Percentiles rank a stretch among this genome's conserved stretches.
Evolutionary conservation across 1,140 invertebrate genomes (phyloP).

Genomic region (Ganaspis sp.): DNA sequence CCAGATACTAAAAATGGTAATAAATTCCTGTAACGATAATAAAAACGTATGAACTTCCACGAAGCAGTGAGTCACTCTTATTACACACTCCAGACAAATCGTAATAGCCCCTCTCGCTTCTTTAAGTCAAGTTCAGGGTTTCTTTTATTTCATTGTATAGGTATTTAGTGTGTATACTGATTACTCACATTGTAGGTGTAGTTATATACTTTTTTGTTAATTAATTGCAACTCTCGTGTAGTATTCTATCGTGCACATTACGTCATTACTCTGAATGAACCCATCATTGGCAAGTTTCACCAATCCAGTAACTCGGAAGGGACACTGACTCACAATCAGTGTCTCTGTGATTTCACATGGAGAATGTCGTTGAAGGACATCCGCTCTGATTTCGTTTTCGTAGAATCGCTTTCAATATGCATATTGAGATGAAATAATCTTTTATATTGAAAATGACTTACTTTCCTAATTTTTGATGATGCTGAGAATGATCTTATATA

Average conservation of each 20-base stretch:
- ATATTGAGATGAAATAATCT: not conserved
- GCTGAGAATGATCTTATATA: too few species aligned
- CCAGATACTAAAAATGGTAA: not conserved
- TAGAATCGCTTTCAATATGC: not conserved
- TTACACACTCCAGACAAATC: slow-evolving; percentile 19
- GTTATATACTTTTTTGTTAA: not conserved
- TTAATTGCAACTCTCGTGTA: not conserved
- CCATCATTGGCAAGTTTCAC: slow-evolving; percentile 12
- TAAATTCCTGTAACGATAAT: slow-evolving; percentile 20
- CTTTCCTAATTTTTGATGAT: not conserved
- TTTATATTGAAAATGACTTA: not conserved
- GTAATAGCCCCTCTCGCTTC: not conserved
- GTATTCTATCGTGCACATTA: not conserved
- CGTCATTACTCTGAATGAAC: slow-evolving; percentile 18
- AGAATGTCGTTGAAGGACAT: not conserved
- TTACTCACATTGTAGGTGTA: not conserved
- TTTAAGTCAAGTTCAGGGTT: slow-evolving; percentile 23
- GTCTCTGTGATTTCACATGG: not conserved
- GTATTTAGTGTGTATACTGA: not conserved
- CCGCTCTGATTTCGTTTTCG: not conserved
- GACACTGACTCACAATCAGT: slow-evolving; percentile 16
- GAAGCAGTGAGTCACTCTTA: slow-evolving; percentile 7
- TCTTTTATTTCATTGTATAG: not conserved
- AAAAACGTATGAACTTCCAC: not conserved
- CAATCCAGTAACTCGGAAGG: not conserved